These are phyloP conservation scores for Drosophila yakuba DNA, from an alignment of 1,140 invertebrate species.

Conservation along the genomic window DNA sequence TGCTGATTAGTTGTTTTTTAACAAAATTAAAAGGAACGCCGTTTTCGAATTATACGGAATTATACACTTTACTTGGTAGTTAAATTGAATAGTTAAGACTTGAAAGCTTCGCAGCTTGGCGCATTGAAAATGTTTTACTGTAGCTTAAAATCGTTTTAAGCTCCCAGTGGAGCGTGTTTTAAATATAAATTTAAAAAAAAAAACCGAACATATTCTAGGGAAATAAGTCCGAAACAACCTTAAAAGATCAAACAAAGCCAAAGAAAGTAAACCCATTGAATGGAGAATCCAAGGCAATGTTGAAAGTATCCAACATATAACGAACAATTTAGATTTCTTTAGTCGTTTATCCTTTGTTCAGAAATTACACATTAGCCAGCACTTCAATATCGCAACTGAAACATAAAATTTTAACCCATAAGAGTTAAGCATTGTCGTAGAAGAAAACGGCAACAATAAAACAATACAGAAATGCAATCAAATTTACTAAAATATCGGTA, in stretches of 20 bases:
- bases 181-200: constrained; percentile 51
- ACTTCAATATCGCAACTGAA: constrained; percentile 47
- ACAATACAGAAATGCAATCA: constrained; percentile 76
- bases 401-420: constrained; percentile 35
- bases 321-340: constrained; percentile 24
- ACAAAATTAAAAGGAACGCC: constrained; percentile 27
- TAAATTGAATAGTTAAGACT: constrained; percentile 71
- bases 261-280: constrained; percentile 23
- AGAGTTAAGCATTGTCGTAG: constrained; percentile 46
- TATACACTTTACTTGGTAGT: constrained; percentile 72
- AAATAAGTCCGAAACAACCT: constrained; percentile 39
- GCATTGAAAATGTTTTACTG: constrained; percentile 80
- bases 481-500: constrained; percentile 68
- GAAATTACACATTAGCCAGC: constrained; percentile 30
- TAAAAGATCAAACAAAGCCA: constrained; percentile 4
- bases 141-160: constrained; percentile 74
- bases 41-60: constrained; percentile 70
- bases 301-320: constrained; percentile 5
- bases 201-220: constrained; percentile 46
- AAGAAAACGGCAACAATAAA: constrained; percentile 43
- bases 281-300: constrained; percentile 12
- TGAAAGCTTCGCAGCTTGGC: constrained; percentile 67
- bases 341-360: constrained; percentile 33
- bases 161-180: constrained; percentile 50
- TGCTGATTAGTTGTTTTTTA: constrained; percentile 64